Base-by-base conservation (phyloP, 1,140 invertebrate species). In the Babylonia areolata region DNA sequence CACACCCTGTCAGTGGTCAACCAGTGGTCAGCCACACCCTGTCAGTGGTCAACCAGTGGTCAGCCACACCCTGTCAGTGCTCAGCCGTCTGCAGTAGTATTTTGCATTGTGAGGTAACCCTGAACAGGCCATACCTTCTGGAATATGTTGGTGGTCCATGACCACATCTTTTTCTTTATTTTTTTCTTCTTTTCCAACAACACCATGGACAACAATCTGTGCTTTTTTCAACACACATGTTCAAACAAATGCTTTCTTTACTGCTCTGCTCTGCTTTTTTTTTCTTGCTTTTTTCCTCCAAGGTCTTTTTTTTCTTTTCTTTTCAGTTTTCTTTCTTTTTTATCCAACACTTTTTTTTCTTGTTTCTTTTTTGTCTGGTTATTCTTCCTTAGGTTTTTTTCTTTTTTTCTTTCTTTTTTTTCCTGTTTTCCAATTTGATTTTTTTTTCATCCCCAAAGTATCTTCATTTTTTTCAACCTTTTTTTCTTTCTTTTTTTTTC, bases 91-190 rank as follows among this genome's bases (percentile, higher is more conserved):
- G 17, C 46, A 51, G 9, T 17, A 51, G 9, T 51, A 17, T 51
- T 79, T 23, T 20, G 77, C 77, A 79, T 42, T 82, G 81, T 84
- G 81, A 71, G 69, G 40, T 51, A 35, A 81, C 40, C 81, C 58
- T n/a, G 42, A 71, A 37, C 17, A 51, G 35, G 40, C 58, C 31
- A 82, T 40, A 9, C 80, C 80, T 83, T 75, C 80, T 20, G 39
- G 81, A 86, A 84, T 20, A 75, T 84, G 58, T 85, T 87, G 86
- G 86, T 89, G 88, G 86, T 40, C 46, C 58, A 69, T 80, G 15
- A 46, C 15, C 54, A 64, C 58, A 81, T 77, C 42, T 81, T 81
- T 71, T 20, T 28, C 40, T 71, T n/a, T 46, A 31, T 54, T 81
- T 58, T 39, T 51, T 77, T 84, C 69, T 82, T 79, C 85, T 73